phyloP scores from a whole-genome alignment of 2,113 vertebrate genomes.

The Festucalex cinctus region DNA sequence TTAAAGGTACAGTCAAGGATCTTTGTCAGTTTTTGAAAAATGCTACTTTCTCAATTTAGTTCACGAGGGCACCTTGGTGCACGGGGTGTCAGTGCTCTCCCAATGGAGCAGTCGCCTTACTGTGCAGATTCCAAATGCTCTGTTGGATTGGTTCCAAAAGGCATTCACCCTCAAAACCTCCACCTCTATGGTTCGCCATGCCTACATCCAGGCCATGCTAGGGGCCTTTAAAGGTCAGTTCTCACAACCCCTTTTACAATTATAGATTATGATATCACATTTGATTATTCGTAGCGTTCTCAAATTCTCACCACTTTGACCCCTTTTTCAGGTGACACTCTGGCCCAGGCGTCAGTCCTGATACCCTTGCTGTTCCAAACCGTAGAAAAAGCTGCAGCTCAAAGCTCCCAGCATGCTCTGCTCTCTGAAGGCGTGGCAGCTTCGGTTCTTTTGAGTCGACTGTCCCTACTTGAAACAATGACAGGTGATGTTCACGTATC shows the following conservation, averaged over 20 bases:
- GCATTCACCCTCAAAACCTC: slow-evolving; percentile 92
- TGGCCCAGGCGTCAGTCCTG: slow-evolving; percentile 81
- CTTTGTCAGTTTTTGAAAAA: too few species aligned
- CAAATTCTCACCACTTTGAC: neutral
- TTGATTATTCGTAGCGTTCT: neutral
- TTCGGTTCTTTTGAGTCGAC: slow-evolving; percentile 84
- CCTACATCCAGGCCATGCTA: slow-evolving; percentile 91
- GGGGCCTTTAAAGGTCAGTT: slow-evolving; percentile 89
- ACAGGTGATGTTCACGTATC: slow-evolving; percentile 73
- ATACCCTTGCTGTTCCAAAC: slow-evolving; percentile 84
- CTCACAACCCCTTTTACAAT: fast-evolving
- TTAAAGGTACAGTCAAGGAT: too few species aligned
- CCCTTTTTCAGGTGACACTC: slow-evolving; percentile 79
- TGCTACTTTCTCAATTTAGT: slow-evolving; percentile 78
- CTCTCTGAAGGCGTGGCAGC: slow-evolving; percentile 86
- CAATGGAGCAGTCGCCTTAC: slow-evolving; percentile 88
- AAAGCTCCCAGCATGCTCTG: slow-evolving; percentile 84
- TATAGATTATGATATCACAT: neutral
- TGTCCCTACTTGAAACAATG: slow-evolving; percentile 81
- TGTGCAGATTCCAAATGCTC: slow-evolving; percentile 80
- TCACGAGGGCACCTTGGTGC: slow-evolving; percentile 90
- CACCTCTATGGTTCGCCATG: slow-evolving; percentile 87
- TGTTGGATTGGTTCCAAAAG: slow-evolving; percentile 92
- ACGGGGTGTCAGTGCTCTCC: slow-evolving; percentile 86
- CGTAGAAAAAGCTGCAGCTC: slow-evolving; percentile 87